Percentiles rank a stretch among this genome's conserved stretches.
These are phyloP conservation scores for Ganaspis sp. DNA, from an alignment of 1,140 invertebrate genomes.

Conservation along the genomic window DNA sequence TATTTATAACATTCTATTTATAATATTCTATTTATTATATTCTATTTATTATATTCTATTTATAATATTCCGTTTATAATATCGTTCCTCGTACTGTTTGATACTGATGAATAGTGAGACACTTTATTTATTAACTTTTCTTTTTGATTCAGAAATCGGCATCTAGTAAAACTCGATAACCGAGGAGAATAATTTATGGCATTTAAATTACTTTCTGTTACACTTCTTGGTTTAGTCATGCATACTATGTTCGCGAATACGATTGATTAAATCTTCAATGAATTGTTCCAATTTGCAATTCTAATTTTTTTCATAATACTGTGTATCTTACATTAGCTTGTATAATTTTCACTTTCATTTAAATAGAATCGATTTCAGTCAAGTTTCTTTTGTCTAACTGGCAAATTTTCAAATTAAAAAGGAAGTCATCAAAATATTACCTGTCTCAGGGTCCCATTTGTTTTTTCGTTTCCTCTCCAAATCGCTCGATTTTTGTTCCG, in stretches of 20 bases:
- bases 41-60: too few species aligned
- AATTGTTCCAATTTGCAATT: conserved; percentile 4
- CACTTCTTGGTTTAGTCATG: conserved; percentile 5
- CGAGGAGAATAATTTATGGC: background rate
- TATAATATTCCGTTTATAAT: too few species aligned
- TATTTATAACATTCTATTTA: too few species aligned
- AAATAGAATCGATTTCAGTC: too few species aligned
- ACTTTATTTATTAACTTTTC: background rate
- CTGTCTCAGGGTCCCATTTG: conserved; percentile 64
- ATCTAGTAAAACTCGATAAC: background rate
- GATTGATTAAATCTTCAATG: conserved; percentile 3
- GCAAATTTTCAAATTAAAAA: too few species aligned
- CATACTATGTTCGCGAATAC: background rate
- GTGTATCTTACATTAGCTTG: background rate
- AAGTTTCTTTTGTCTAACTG: too few species aligned
- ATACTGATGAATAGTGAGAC: background rate
- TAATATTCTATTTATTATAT: too few species aligned
- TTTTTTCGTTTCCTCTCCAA: conserved; percentile 67
- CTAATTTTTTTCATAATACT: background rate
- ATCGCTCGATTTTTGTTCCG: conserved; percentile 80
- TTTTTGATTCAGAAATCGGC: background rate
- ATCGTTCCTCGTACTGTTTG: too few species aligned
- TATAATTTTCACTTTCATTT: background rate
- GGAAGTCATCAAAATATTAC: conserved; percentile 55
- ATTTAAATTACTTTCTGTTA: conserved; percentile 14